Evolutionary conservation across 2,888 invertebrate species (phyloP).

Genomic region (Sesia bembeciformis): DNA sequence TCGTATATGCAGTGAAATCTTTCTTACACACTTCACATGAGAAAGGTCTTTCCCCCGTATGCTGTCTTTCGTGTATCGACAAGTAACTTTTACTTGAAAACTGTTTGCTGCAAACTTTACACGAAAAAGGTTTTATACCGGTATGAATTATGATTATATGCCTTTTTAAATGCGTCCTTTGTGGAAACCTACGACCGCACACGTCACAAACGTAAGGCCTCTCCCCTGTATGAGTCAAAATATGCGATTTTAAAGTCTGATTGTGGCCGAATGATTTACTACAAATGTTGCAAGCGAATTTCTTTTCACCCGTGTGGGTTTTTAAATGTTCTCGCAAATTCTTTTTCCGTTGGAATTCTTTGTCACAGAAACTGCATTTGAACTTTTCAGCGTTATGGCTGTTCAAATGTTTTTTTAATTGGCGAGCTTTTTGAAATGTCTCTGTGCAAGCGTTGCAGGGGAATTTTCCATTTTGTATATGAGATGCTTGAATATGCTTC

Average conservation of each 20-base stretch:
- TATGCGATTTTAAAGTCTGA: constrained; percentile 56
- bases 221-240: constrained; percentile 54
- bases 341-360: constrained; percentile 49
- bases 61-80: constrained; percentile 49
- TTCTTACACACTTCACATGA: constrained; percentile 56
- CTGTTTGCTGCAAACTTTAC: constrained; percentile 48
- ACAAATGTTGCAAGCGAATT: constrained; percentile 42
- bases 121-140: constrained; percentile 43
- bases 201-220: constrained; percentile 55
- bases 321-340: constrained; percentile 56
- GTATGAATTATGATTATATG: constrained; percentile 58
- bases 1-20: constrained; percentile 55
- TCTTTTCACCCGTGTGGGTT: constrained; percentile 48
- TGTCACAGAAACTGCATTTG: constrained; percentile 40
- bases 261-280: constrained; percentile 49
- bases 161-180: constrained; percentile 51
- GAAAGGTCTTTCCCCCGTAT: constrained; percentile 51
- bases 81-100: constrained; percentile 61
- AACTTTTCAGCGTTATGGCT: constrained; percentile 45
- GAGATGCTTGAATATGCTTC: constrained; percentile 35
- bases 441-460: constrained; percentile 42
- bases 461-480: constrained; percentile 27
- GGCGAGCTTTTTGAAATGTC: constrained; percentile 32
- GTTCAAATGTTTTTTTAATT: constrained; percentile 45
- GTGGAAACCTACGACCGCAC: constrained; percentile 49